Base-by-base conservation (phyloP, 2,113 vertebrate species). In the Amphiprion ocellaris region DNA sequence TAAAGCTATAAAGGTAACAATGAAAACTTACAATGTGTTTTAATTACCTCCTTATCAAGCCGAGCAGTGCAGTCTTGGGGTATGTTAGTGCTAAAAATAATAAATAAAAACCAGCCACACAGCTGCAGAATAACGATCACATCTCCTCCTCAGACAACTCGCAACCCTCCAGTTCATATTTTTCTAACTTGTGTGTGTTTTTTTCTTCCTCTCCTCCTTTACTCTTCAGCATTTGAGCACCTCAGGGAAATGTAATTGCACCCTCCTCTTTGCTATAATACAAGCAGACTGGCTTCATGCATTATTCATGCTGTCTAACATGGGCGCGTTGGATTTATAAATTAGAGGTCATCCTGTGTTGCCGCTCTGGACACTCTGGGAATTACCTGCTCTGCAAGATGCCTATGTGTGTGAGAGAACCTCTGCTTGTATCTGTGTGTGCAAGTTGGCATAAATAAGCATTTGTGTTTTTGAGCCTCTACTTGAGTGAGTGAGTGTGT, bases 271-370 rank as follows among this genome's bases (percentile, higher is more conserved):
- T 79, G 84, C 77, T 84, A 89, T 87, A 92, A 88, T 63, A 90
- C 81, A 89, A 87, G 87, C 85, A 62, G 80, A 82, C 76, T 15
- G 69, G 68, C 76, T 72, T 85, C 74, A 86, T 94, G 89, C 72
- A 92, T 94, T 88, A 94, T 94, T 93, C 87, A 94, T 83, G 73
- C 28, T 41, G 66, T 77, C 80, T 81, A 86, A 83, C 85, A 52
- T 73, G 84, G 26, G 81, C 21, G 74, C 58, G 30, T 70, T 85
- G 79, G 83, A 84, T 85, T 92, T 89, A 91, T 87, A 92, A 90
- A 92, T 93, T 85, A 91, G 92, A 93, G 93, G 93, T 92, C 91
- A 89, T 89, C 62, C 9, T 67, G 78, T 83, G 74, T 74, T 88
- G 73, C 24, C 66, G 84, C 76, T 89, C 54, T 46, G 52, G 67